These are phyloP conservation scores for Cathartes aura DNA, from an alignment of 2,113 vertebrate genomes.

Conservation along the genomic window DNA sequence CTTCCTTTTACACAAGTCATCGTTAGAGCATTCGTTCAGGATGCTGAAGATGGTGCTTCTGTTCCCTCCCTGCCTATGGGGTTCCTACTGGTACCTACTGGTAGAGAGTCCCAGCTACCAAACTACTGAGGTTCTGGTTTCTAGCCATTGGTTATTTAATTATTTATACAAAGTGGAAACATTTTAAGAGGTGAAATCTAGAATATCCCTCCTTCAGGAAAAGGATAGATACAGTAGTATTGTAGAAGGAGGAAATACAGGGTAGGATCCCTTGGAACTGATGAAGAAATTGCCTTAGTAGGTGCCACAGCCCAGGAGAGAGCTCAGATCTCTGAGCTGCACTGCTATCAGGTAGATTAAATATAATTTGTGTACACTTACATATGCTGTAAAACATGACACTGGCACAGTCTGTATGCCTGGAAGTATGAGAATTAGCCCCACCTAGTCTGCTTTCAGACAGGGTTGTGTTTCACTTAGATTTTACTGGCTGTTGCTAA, in stretches of 20 bases:
- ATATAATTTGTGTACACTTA: not conserved
- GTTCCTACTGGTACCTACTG: not conserved
- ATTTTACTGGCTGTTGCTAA: not conserved
- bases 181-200: not conserved
- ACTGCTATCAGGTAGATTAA: not conserved
- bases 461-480: not conserved
- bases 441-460: constrained; percentile 16
- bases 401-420: not conserved
- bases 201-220: not conserved
- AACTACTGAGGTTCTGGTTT: not conserved
- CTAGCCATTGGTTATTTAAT: not conserved
- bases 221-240: not conserved
- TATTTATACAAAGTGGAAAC: not conserved
- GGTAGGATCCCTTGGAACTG: not conserved
- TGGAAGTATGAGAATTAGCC: not conserved
- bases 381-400: not conserved
- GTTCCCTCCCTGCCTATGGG: not conserved
- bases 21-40: not conserved
- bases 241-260: not conserved
- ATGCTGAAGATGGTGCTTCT: not conserved
- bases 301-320: not conserved
- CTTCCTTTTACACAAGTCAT: not conserved
- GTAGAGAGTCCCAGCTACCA: not conserved
- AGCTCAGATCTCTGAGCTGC: not conserved
- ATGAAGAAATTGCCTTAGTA: not conserved